A percentile compares a stretch with the other conserved stretches of the same genome.
phyloP scores from a whole-genome alignment of 2,888 invertebrate species.

The Epiblema foenella region DNA sequence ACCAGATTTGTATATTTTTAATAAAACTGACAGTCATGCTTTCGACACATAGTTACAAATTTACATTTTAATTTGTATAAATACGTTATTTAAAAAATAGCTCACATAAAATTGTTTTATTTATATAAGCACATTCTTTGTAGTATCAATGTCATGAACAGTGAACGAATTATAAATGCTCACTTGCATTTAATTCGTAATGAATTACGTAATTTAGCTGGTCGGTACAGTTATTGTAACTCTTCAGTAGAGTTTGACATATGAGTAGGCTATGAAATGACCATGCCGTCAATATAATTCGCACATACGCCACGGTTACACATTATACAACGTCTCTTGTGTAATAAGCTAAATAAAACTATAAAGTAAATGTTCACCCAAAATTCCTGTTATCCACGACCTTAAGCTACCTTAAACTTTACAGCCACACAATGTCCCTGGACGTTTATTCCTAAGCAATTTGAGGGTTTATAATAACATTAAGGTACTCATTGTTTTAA shows the following conservation, averaged over 20 bases:
- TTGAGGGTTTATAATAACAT: slow-evolving; percentile 41
- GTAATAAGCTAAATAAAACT: background rate
- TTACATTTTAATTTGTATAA: background rate
- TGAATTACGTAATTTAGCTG: slow-evolving; percentile 20
- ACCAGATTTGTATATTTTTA: slow-evolving; percentile 22
- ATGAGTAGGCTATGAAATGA: no score
- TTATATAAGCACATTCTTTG: slow-evolving; percentile 14
- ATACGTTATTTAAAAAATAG: background rate
- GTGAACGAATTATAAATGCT: slow-evolving; percentile 19
- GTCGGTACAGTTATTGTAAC: slow-evolving; percentile 5
- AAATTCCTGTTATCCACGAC: slow-evolving; percentile 22
- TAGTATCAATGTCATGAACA: slow-evolving; percentile 41
- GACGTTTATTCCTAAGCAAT: slow-evolving; percentile 40
- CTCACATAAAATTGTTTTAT: slow-evolving; percentile 15
- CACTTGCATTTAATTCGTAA: slow-evolving; percentile 23
- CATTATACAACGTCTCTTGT: background rate
- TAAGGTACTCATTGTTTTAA: slow-evolving; percentile 42
- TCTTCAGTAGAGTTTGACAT: no score
- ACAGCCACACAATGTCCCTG: slow-evolving; percentile 36
- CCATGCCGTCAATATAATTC: no score
- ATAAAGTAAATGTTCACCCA: slow-evolving; percentile 10
- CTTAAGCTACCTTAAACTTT: slow-evolving; percentile 26
- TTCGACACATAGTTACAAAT: background rate
- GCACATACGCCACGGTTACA: no score
- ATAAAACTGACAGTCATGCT: background rate